Evolutionary conservation across 1,140 invertebrate genomes (phyloP).

Genomic region (Protaetia brevitarsis): DNA sequence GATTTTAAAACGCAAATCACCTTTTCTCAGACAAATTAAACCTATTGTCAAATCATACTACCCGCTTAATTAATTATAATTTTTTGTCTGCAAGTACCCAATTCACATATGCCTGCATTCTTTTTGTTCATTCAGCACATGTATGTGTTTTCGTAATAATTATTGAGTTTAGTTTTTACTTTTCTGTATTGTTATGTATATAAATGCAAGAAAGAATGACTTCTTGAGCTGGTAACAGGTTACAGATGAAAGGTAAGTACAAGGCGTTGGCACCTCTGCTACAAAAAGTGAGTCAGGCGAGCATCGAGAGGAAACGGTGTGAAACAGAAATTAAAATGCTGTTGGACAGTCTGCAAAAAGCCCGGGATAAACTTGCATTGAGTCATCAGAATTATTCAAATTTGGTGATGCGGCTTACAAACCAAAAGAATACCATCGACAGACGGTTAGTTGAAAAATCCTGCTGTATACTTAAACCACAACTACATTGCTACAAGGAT

Average conservation of each 20-base stretch:
- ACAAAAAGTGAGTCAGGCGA: conserved; percentile 40
- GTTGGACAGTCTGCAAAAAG: conserved; percentile 35
- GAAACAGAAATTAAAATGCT: conserved; percentile 39
- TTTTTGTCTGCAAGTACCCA: too few species aligned
- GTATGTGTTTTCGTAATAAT: background rate
- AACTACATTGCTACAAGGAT: too few species aligned
- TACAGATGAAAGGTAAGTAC: conserved; percentile 48
- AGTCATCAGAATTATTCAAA: conserved; percentile 36
- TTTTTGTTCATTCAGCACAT: background rate
- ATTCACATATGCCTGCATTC: too few species aligned
- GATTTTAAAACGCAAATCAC: too few species aligned
- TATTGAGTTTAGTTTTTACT: conserved; percentile 6
- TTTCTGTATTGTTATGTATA: background rate
- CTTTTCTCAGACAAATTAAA: too few species aligned
- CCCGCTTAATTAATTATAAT: too few species aligned
- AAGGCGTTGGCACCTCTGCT: conserved; percentile 43
- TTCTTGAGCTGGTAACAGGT: conserved; percentile 35
- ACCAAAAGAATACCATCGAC: conserved; percentile 39
- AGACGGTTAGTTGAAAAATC: conserved; percentile 38
- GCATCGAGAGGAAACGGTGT: conserved; percentile 39
- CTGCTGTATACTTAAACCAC: too few species aligned
- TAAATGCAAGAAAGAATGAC: conserved; percentile 17
- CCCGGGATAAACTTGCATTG: conserved; percentile 30
- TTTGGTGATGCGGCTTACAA: conserved; percentile 36
- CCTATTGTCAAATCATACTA: too few species aligned